Base-by-base conservation (phyloP, 2,113 vertebrate species). In the Microtus montanus region DNA sequence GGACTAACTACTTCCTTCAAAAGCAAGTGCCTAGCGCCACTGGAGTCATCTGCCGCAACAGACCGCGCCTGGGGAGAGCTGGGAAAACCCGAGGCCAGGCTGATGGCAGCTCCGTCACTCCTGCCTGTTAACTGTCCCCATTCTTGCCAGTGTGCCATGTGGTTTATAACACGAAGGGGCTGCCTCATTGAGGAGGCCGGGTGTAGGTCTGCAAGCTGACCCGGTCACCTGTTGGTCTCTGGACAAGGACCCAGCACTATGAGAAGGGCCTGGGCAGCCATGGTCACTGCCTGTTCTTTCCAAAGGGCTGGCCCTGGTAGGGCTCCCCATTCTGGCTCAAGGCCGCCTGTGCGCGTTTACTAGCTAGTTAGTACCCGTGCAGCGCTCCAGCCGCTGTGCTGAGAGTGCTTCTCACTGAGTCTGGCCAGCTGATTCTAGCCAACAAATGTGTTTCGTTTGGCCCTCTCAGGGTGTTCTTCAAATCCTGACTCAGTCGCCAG, bases 381-480 rank as follows among this genome's bases (percentile, higher is more conserved):
- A 54, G 79, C 1, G 26, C 78, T 41, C 35, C 47, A 35, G 12
- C 68, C 68, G 1, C 58, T 1, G 38, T 20, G 35, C 88, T 58
- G 0, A 68, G 64, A 70, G 73, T 77, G 83, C 35, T 61, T 17
- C 63, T 84, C 49, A 68, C 61, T 74, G 49, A 77, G n/a, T 83
- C 90, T 82, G 52, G 63, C 91, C 74, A 75, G 91, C 94, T 71
- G 70, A 87, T 79, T 96, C 91, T 96, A 92, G 96, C 96, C 96
- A 87, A 52, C 33, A 47, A 86, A 93, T 79, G 66, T 97, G 93
- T 97, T 97, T 89, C 28, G 52, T 95, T 97, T 97, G 96, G 96
- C 94, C 94, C 80, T 95, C 41, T 94, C 24, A 6, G 75, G 75
- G 91, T 94, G 96, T 96, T 96, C 92, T 75, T 80, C 89, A 95